These are phyloP conservation scores for Lathamus discolor DNA, from an alignment of 2,113 vertebrate species.

Conservation along the genomic window DNA sequence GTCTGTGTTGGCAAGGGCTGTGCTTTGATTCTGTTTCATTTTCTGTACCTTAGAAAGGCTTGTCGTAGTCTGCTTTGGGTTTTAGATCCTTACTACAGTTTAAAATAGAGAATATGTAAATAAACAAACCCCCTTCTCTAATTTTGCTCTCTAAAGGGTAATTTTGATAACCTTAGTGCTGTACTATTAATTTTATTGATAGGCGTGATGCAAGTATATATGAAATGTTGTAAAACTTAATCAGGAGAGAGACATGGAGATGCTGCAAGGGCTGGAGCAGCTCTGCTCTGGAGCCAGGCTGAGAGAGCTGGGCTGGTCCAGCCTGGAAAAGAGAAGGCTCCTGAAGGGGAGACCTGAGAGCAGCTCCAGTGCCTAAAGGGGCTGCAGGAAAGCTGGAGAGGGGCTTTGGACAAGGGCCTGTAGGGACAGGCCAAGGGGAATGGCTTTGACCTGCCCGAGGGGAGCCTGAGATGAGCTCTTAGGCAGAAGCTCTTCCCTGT, in stretches of 20 bases:
- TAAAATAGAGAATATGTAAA: neutral
- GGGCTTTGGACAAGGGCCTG: too few relatives aligned
- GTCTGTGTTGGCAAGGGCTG: neutral
- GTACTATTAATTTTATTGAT: neutral
- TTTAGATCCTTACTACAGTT: neutral
- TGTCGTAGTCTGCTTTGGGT: neutral
- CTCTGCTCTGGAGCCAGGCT: neutral
- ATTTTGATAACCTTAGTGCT: neutral
- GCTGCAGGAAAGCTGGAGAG: too few relatives aligned
- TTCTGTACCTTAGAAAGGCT: neutral
- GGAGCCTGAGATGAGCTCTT: too few relatives aligned
- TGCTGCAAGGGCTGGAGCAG: too few relatives aligned
- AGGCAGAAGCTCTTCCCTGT: too few relatives aligned
- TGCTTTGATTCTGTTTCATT: neutral
- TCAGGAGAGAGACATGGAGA: neutral
- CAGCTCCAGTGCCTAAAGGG: too few relatives aligned
- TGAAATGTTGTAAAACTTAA: fast-evolving
- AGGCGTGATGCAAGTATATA: neutral
- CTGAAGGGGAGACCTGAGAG: too few relatives aligned
- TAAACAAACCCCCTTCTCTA: neutral
- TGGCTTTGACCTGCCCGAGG: too few relatives aligned
- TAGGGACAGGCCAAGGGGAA: too few relatives aligned
- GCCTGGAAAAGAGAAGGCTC: too few relatives aligned
- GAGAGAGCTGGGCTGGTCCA: neutral
- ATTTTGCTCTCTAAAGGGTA: neutral